Base-by-base conservation (phyloP, 2,797 vertebrate species). In the Arnoldichthys spilopterus region DNA sequence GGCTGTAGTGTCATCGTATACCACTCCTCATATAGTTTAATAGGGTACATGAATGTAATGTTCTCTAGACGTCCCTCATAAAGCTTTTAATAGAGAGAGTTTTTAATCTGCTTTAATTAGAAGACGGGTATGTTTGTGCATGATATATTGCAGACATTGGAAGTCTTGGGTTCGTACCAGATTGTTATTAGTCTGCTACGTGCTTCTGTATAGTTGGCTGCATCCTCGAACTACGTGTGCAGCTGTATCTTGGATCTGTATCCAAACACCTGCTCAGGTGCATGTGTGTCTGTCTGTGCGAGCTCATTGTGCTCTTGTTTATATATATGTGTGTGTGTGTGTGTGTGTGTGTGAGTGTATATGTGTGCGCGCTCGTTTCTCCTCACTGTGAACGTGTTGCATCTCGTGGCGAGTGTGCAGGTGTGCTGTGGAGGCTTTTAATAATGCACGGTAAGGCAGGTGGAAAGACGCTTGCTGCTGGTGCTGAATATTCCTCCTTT, bases 361-460 rank as follows among this genome's bases (percentile, higher is more conserved):
- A 80, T 20, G 11, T n/a, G 24, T 37, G 47, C 61, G 54, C 58
- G 30, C 70, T 40, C 16, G 9, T 54, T 37, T 51, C 61, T 34
- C 28, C 62, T 71, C 11, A 32, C 43, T 40, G 30, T 56, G 18
- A 51, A 12, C 73, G 56, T 74, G 45, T 76, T 75, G 63, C 51
- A 28, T 79, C 37, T 83, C 47, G 37, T 70, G 54, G 43, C 22
- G 24, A 68, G 67, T 79, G 49, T 89, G 82, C 87, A 88, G 85
- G 88, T 86, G 88, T 86, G 37, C 82, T 79, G 79, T 87, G 56
- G 68, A 61, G 18, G 40, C 73, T 82, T 89, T 90, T 89, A 90
- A 92, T 92, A 88, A 91, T 88, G 85, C 63, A 84, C 67, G 64
- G 43, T 81, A 87, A 82, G 68, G 82, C 79, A 54, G 77, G 85